Conservation (phyloP, 2,888 invertebrate genomes). For the Eutolmus rufibarbis region DNA sequence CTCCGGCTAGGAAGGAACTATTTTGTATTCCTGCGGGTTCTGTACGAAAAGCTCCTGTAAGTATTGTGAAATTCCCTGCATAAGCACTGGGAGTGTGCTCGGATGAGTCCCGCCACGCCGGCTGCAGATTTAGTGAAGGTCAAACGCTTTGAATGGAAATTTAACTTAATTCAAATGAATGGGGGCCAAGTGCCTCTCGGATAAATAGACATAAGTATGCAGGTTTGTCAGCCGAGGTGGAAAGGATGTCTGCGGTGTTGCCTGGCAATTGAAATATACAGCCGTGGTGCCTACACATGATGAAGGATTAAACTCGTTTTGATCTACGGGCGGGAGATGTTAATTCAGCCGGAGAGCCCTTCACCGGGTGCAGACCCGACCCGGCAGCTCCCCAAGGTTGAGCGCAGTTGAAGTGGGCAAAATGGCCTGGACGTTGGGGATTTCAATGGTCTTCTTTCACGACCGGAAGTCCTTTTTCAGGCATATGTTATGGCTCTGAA, state of each 20-base stretch:
- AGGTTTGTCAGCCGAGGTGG: not conserved
- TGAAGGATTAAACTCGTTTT: not conserved
- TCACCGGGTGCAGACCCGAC: not conserved
- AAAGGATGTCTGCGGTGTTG: not conserved
- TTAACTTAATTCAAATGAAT: not conserved
- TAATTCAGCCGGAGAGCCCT: not conserved
- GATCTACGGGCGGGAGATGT: not conserved
- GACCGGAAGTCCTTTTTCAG: not conserved
- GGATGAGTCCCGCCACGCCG: not conserved
- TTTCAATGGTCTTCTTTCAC: not conserved
- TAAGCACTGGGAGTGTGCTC: not conserved
- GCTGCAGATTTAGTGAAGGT: not conserved
- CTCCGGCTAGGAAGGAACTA: not conserved
- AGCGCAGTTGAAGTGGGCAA: not conserved
- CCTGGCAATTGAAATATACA: not conserved
- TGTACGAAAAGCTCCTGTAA: not conserved
- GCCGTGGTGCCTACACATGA: not conserved
- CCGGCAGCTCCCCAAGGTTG: not conserved
- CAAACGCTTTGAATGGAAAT: not conserved
- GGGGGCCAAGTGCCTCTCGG: not conserved
- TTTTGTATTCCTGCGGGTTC: conserved; percentile 6
- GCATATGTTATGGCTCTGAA: not conserved
- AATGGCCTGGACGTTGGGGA: not conserved
- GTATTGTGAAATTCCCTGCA: not conserved
- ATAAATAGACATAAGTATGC: not conserved